Conservation (phyloP, 2,113 vertebrate species). For the Spea bombifrons region DNA sequence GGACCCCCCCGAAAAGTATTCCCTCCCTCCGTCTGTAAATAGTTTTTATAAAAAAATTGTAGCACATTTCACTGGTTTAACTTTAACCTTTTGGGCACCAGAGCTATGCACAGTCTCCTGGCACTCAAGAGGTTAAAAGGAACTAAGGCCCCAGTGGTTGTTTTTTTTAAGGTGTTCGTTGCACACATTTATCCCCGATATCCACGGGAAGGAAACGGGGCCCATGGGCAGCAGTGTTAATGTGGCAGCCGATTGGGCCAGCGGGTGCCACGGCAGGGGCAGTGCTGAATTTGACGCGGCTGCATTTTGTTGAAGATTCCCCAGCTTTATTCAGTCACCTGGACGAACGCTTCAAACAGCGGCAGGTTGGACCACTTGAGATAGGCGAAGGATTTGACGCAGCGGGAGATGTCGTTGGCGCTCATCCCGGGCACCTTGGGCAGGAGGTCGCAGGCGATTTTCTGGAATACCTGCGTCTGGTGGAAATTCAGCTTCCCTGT, state of each 20-base stretch:
- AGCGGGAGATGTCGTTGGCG: conserved; percentile 63
- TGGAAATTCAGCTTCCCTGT: conserved; percentile 85
- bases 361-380: conserved; percentile 83
- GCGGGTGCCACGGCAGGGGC: not conserved
- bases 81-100: too few relatives aligned
- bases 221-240: conserved; percentile 41
- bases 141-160: too few relatives aligned
- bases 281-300: conserved; percentile 52
- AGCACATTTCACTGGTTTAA: too few relatives aligned
- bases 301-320: conserved; percentile 9
- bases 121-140: too few relatives aligned
- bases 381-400: conserved; percentile 76
- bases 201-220: conserved; percentile 21
- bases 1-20: too few relatives aligned
- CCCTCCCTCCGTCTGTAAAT: too few relatives aligned
- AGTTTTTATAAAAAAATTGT: too few relatives aligned
- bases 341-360: conserved; percentile 78
- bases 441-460: conserved; percentile 73
- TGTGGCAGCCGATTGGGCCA: conserved; percentile 55
- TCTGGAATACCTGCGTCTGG: conserved; percentile 80
- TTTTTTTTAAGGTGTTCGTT: not conserved
- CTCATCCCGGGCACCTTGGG: conserved; percentile 64
- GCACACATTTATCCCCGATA: conserved; percentile 47
- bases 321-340: conserved; percentile 61
- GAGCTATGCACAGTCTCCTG: too few relatives aligned